Evolutionary conservation across 2,113 vertebrate species (phyloP).

Genomic region (Channa maculata): DNA sequence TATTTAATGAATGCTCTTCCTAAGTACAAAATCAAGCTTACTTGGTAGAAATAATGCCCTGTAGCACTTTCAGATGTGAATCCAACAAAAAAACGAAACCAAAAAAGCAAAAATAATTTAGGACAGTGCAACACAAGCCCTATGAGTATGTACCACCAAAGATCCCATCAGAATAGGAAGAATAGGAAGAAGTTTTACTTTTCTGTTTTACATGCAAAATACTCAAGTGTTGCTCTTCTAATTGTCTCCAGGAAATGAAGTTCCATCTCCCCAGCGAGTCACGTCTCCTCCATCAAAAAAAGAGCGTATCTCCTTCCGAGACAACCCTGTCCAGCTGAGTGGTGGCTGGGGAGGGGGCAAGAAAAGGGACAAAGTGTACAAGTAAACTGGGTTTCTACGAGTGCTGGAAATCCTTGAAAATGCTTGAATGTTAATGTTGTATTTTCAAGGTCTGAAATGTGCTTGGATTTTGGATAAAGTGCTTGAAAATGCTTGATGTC

Average conservation of each 20-base stretch:
- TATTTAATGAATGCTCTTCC: no score
- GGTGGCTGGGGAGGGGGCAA: conserved; percentile 94
- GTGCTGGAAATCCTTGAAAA: no score
- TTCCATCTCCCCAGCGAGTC: conserved; percentile 75
- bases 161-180: not conserved
- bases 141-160: not conserved
- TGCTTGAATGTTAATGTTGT: no score
- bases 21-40: not conserved
- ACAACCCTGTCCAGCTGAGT: conserved; percentile 87
- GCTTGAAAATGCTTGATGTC: no score
- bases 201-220: not conserved
- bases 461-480: no score
- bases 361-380: conserved; percentile 82
- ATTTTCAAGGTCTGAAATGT: no score
- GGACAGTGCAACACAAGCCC: no score
- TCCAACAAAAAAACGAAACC: no score
- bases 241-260: conserved; percentile 80
- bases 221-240: conserved; percentile 41
- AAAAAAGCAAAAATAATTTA: no score
- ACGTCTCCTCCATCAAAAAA: conserved; percentile 77
- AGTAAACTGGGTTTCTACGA: conserved; percentile 42
- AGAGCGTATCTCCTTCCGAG: conserved; percentile 90
- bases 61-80: not conserved
- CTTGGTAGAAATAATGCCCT: not conserved
- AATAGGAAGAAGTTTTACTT: no score